Conservation (phyloP, 1,140 invertebrate species). For the Platyscapa corneri region DNA sequence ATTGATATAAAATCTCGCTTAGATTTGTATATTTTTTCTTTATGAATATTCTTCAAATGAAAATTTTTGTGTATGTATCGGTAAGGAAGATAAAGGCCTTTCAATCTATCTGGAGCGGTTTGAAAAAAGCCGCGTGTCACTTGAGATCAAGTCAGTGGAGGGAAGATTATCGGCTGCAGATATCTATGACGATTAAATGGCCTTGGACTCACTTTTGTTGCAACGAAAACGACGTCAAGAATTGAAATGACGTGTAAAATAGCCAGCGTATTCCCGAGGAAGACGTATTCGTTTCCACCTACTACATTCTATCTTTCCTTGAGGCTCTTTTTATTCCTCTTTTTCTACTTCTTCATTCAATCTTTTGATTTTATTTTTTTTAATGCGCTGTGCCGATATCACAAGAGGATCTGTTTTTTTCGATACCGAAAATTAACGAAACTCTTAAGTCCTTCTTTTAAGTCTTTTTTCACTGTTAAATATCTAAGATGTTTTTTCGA, state of each 20-base stretch:
- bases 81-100: not conserved
- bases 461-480: too few relatives aligned
- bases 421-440: too few relatives aligned
- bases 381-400: too few relatives aligned
- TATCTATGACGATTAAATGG: not conserved
- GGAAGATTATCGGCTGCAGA: slow-evolving; percentile 29
- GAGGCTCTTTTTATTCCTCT: not conserved
- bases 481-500: too few relatives aligned
- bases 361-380: too few relatives aligned
- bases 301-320: not conserved
- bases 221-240: slow-evolving; percentile 60
- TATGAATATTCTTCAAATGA: too few relatives aligned
- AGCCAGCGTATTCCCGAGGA: slow-evolving; percentile 62
- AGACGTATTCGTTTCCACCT: slow-evolving; percentile 35
- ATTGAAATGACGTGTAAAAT: slow-evolving; percentile 69
- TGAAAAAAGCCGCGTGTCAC: not conserved
- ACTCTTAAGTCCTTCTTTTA: too few relatives aligned
- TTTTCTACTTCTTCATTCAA: too few relatives aligned
- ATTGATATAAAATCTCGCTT: too few relatives aligned
- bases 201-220: not conserved
- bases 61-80: too few relatives aligned
- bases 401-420: too few relatives aligned
- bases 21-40: too few relatives aligned
- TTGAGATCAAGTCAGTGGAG: not conserved
- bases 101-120: not conserved